Percentiles rank a stretch among this genome's conserved stretches.
Evolutionary conservation across 1,140 invertebrate genomes (phyloP).

Genomic region (Diploscapter pachys): DNA sequence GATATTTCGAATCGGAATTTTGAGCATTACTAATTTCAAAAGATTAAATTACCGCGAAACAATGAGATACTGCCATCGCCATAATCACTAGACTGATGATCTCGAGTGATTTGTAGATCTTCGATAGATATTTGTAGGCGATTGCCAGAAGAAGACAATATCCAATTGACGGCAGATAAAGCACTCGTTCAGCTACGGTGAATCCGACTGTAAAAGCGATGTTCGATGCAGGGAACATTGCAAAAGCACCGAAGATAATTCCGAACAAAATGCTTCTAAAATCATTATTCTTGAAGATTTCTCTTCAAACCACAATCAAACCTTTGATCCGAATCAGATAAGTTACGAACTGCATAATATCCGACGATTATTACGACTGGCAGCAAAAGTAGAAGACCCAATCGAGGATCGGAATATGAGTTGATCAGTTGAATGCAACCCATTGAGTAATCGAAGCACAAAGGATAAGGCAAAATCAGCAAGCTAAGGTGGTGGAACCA

Average conservation of each 20-base stretch:
- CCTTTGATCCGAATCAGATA: no score
- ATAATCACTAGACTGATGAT: slow-evolving; percentile 1
- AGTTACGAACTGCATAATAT: not conserved
- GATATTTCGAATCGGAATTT: no score
- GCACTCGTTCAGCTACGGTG: slow-evolving; percentile 87
- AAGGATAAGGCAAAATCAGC: slow-evolving; percentile 76
- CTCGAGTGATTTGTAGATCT: slow-evolving; percentile 16
- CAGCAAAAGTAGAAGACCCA: slow-evolving; percentile 67
- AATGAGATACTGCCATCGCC: slow-evolving; percentile 7
- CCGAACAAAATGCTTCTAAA: slow-evolving; percentile 47
- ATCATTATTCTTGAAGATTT: slow-evolving; percentile 39
- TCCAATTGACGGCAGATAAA: slow-evolving; percentile 96
- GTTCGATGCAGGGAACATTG: slow-evolving; percentile 92
- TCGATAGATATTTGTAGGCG: slow-evolving; percentile 64
- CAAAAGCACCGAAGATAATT: slow-evolving; percentile 79
- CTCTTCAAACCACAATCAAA: no score
- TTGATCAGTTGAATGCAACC: slow-evolving; percentile 76
- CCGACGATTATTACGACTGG: slow-evolving; percentile 41
- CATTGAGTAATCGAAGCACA: slow-evolving; percentile 91
- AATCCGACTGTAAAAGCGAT: slow-evolving; percentile 95
- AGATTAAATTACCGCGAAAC: slow-evolving; percentile 11
- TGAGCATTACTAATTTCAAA: no score
- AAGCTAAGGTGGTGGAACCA: slow-evolving; percentile 73
- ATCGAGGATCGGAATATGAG: slow-evolving; percentile 64
- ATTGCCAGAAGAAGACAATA: slow-evolving; percentile 87